These are phyloP conservation scores for Drosophila persimilis DNA, from an alignment of 1,140 invertebrate genomes.

Conservation along the genomic window DNA sequence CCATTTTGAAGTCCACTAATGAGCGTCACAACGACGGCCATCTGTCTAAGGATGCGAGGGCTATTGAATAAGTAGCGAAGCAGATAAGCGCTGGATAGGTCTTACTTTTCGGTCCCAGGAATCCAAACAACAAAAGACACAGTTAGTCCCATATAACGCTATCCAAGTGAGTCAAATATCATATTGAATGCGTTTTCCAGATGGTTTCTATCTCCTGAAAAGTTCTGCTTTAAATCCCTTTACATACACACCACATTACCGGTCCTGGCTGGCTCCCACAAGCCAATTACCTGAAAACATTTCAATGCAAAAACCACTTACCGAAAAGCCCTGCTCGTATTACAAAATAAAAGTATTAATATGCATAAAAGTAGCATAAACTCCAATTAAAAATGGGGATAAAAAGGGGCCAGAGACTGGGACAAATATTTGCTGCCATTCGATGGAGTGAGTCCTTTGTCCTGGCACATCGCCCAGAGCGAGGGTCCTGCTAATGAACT, in stretches of 20 bases:
- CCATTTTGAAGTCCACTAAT: constrained; percentile 31
- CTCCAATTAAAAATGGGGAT: constrained; percentile 48
- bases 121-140: too few relatives aligned
- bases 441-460: constrained; percentile 14
- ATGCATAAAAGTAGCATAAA: constrained; percentile 67
- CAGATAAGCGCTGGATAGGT: too few relatives aligned
- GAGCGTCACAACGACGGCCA: constrained; percentile 5
- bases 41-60: constrained; percentile 11
- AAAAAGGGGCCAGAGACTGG: constrained; percentile 6
- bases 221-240: too few relatives aligned
- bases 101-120: too few relatives aligned
- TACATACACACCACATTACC: too few relatives aligned
- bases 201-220: too few relatives aligned
- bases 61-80: background rate
- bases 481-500: constrained; percentile 63
- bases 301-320: background rate
- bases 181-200: too few relatives aligned
- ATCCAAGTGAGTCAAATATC: too few relatives aligned
- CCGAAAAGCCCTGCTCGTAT: background rate
- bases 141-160: too few relatives aligned
- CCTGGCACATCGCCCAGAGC: constrained; percentile 6
- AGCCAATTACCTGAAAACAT: too few relatives aligned
- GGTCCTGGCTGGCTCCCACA: too few relatives aligned
- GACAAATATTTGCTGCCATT: constrained; percentile 43
- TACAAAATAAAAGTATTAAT: constrained; percentile 49